Evolutionary conservation across 2,888 invertebrate species (phyloP), one percentile per base, ranked within the genome.

Genomic region (Stomorhina lunata): DNA sequence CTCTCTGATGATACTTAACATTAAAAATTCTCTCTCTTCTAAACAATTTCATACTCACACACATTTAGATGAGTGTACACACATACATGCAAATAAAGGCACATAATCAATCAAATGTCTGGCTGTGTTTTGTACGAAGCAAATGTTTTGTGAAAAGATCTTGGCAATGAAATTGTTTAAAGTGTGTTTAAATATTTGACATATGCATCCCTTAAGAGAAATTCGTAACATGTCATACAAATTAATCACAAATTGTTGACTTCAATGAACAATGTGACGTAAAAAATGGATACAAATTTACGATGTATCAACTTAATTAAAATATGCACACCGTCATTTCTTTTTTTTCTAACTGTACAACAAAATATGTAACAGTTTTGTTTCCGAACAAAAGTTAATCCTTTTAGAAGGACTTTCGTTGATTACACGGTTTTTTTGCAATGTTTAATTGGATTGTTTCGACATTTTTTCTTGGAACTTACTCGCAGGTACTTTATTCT

Each of bases 81-180:
- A 25, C 40, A 40, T 22, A 37, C 5, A n/a, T 4, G n/a, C n/a
- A n/a, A n/a, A n/a, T n/a, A n/a, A n/a, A n/a, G n/a, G n/a, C n/a
- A n/a, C n/a, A 37, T 25, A 25, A 22, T 40, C 61, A 61, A 61
- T 15, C 25, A 40, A 20, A 61, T 40, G 9, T 37, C 40, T 15
- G 40, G 4, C 7, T 25, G n/a, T 40, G 22, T 37, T 6, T 40
- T 40, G n/a, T 40, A n/a, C 10, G 12, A n/a, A n/a, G 15, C 34
- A 50, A 48, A 48, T 27, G 15, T 34, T 20, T 57, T 43, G 43
- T 40, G 29, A 63, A 66, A 25, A 37, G 50, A 68, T 68, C 37
- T 37, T 68, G 53, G 37, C 53, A 68, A 53, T 53, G 66, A 68
- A 68, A 50, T 68, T 48, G 34, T 32, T 50, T 25, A 37, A 22